These are phyloP conservation scores for Neoseiulus cucumeris DNA, from an alignment of 1,140 invertebrate genomes.

Conservation along the genomic window DNA sequence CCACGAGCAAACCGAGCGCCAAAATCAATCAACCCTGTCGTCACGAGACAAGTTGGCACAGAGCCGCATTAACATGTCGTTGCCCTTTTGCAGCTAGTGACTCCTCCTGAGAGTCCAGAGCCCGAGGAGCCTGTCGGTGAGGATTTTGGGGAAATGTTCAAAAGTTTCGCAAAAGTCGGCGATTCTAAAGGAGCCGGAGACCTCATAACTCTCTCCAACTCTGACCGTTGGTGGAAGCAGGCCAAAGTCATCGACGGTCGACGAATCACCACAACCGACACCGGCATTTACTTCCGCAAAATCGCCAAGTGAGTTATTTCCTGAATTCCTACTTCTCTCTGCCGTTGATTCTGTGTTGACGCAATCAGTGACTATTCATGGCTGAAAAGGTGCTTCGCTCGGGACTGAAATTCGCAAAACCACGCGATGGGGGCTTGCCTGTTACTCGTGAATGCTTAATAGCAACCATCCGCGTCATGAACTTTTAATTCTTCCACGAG, in stretches of 20 bases:
- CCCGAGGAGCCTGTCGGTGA: neutral
- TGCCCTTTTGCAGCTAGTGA: neutral
- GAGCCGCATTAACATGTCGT: too few relatives aligned
- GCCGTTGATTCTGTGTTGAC: neutral
- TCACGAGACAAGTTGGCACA: too few relatives aligned
- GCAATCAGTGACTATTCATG: too few relatives aligned
- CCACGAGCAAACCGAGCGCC: too few relatives aligned
- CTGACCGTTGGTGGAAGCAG: constrained; percentile 88
- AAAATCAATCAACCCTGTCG: too few relatives aligned
- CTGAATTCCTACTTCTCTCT: neutral
- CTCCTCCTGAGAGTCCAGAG: neutral
- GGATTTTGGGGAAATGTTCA: constrained; percentile 32
- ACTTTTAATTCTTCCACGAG: too few relatives aligned
- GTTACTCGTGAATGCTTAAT: too few relatives aligned
- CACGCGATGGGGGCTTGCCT: too few relatives aligned
- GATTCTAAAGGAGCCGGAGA: constrained; percentile 66
- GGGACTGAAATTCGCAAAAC: too few relatives aligned
- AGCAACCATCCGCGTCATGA: too few relatives aligned
- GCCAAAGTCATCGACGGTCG: constrained; percentile 73
- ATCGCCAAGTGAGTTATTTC: constrained; percentile 48
- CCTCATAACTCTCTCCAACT: constrained; percentile 60
- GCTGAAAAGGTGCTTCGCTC: too few relatives aligned
- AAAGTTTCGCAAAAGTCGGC: constrained; percentile 62
- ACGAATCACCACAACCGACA: constrained; percentile 62
- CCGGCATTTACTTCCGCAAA: constrained; percentile 68